Conservation (phyloP, 2,797 vertebrate species). For the Falco berigora region DNA sequence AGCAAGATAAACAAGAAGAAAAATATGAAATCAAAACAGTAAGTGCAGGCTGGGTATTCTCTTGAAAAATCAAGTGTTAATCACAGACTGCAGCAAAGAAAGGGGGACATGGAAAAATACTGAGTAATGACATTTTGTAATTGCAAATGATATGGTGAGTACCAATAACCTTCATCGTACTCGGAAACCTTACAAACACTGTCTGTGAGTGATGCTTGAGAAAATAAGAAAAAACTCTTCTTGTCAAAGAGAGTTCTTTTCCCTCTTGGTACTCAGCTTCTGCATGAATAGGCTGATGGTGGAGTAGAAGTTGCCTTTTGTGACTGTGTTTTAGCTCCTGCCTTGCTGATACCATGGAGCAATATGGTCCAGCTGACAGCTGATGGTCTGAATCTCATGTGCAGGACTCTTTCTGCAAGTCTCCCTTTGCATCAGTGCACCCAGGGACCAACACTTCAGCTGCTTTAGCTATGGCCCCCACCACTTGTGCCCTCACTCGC, state of each 20-base stretch:
- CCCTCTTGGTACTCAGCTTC: background rate
- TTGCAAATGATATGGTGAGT: background rate
- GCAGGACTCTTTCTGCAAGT: background rate
- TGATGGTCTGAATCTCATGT: background rate
- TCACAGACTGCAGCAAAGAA: slow-evolving; percentile 8
- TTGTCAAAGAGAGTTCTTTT: background rate
- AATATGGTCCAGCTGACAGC: background rate
- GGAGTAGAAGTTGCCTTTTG: background rate
- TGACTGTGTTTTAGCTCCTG: background rate
- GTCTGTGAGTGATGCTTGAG: background rate
- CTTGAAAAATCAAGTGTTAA: slow-evolving; percentile 40
- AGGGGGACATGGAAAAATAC: background rate
- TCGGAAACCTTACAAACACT: background rate
- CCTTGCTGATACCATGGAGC: background rate
- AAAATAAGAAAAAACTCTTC: background rate
- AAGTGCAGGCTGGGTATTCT: slow-evolving; percentile 19
- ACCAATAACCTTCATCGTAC: background rate
- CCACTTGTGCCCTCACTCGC: background rate
- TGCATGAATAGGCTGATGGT: background rate
- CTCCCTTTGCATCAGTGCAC: background rate
- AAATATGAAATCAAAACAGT: slow-evolving; percentile 21
- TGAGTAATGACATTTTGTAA: slow-evolving; percentile 19
- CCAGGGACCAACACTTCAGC: background rate
- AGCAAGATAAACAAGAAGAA: slow-evolving; percentile 20
- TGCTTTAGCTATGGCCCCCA: background rate